A percentile compares a stretch with the other conserved stretches of the same genome.
These are phyloP conservation scores for Carassius carassius DNA, from an alignment of 2,113 vertebrate genomes.

Conservation along the genomic window DNA sequence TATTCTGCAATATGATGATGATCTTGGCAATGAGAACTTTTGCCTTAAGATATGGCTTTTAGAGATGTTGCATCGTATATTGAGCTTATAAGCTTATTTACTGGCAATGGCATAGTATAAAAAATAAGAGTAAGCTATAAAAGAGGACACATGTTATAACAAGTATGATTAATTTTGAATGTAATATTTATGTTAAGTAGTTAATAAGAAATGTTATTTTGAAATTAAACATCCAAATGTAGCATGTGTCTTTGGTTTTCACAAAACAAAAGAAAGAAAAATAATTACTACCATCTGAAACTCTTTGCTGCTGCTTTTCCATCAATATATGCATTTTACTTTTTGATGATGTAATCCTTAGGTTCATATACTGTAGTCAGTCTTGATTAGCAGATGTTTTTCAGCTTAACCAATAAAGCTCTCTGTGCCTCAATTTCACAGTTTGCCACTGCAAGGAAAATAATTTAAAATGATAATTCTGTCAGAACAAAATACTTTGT, in stretches of 20 bases:
- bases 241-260: slow-evolving; percentile 46
- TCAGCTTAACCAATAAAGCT: slow-evolving; percentile 34
- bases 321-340: slow-evolving; percentile 12
- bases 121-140: slow-evolving; percentile 39
- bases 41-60: slow-evolving; percentile 23
- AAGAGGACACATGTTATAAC: slow-evolving; percentile 34
- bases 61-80: background rate
- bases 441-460: slow-evolving; percentile 51
- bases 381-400: slow-evolving; percentile 44
- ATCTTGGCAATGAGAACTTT: slow-evolving; percentile 13
- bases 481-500: background rate
- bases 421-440: slow-evolving; percentile 44
- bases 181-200: background rate
- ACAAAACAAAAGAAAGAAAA: background rate
- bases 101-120: slow-evolving; percentile 23
- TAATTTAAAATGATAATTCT: no score
- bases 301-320: slow-evolving; percentile 3
- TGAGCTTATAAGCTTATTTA: background rate
- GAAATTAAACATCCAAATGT: slow-evolving; percentile 10
- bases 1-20: slow-evolving; percentile 40
- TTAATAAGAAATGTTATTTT: slow-evolving; percentile 19
- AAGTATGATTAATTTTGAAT: background rate
- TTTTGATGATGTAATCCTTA: background rate
- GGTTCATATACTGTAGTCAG: background rate
- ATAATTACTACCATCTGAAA: background rate